Percentiles rank a stretch among this genome's conserved stretches.
phyloP scores from a whole-genome alignment of 30 jellyfish, hydroid and myxozoan genomes.

The Aurelia aurita region DNA sequence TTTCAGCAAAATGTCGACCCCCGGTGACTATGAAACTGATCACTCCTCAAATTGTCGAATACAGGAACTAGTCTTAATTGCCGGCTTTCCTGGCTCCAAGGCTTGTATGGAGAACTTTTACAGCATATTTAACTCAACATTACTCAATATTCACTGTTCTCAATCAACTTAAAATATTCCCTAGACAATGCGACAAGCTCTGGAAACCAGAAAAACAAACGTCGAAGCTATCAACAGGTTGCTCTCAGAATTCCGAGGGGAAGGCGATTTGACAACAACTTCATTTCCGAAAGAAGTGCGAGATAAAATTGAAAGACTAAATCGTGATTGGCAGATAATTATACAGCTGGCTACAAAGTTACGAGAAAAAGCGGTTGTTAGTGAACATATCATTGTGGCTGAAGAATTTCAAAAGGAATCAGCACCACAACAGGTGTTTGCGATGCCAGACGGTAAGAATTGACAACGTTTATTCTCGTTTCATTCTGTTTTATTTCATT shows the following conservation, averaged over 20 bases:
- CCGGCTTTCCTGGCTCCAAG: too few relatives aligned
- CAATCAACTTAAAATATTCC: not conserved
- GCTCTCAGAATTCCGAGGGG: conserved; percentile 86
- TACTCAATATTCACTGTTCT: conserved; percentile 5
- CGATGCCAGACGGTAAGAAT: conserved; percentile 59
- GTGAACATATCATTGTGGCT: conserved; percentile 79
- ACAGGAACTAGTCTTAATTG: too few relatives aligned
- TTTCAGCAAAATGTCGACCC: too few relatives aligned
- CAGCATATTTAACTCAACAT: not conserved
- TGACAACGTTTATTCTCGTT: too few relatives aligned
- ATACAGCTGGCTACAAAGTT: conserved; percentile 79
- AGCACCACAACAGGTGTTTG: conserved; percentile 45
- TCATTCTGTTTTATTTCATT: not conserved
- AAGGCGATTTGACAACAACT: conserved; percentile 88
- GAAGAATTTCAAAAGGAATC: conserved; percentile 76
- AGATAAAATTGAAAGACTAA: conserved; percentile 85
- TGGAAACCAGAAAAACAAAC: conserved; percentile 87
- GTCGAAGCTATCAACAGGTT: conserved; percentile 88
- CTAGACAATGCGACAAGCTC: conserved; percentile 86
- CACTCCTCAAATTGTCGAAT: too few relatives aligned
- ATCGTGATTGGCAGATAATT: conserved; percentile 93
- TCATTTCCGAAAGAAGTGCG: conserved; percentile 96
- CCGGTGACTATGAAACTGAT: too few relatives aligned
- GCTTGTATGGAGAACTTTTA: too few relatives aligned
- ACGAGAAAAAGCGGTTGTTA: conserved; percentile 69